phyloP scores from a whole-genome alignment of 2,113 vertebrate species.

The Choloepus hoffmanni region DNA sequence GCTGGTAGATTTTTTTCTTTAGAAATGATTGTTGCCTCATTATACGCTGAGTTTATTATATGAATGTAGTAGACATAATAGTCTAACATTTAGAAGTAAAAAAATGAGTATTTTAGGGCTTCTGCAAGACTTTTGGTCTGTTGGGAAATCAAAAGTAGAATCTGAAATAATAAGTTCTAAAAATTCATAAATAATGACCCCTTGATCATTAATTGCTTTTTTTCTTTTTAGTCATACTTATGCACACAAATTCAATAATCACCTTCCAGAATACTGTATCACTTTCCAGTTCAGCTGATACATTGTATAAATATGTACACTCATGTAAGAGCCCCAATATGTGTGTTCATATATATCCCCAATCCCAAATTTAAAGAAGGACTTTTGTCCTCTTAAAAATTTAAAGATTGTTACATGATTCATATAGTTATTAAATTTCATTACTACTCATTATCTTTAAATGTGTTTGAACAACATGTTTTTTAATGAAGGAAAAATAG shows the following conservation, averaged over 20 bases:
- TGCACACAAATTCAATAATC: not conserved
- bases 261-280: not conserved
- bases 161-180: not conserved
- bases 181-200: not conserved
- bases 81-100: not conserved
- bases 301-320: not conserved
- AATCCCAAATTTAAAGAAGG: not conserved
- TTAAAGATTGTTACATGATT: not conserved
- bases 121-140: not conserved
- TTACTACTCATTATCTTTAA: not conserved
- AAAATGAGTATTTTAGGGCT: not conserved
- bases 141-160: not conserved
- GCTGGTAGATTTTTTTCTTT: too few relatives aligned
- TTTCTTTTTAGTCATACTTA: not conserved
- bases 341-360: not conserved
- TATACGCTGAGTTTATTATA: too few relatives aligned
- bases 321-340: not conserved
- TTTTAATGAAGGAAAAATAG: not conserved
- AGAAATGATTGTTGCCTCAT: too few relatives aligned
- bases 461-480: not conserved
- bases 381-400: not conserved
- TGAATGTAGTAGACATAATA: not conserved
- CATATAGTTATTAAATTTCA: not conserved
- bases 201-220: not conserved
- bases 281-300: not conserved